Evolutionary conservation across 2,113 vertebrate genomes (phyloP).

Genomic region (Clarias batrachus): DNA sequence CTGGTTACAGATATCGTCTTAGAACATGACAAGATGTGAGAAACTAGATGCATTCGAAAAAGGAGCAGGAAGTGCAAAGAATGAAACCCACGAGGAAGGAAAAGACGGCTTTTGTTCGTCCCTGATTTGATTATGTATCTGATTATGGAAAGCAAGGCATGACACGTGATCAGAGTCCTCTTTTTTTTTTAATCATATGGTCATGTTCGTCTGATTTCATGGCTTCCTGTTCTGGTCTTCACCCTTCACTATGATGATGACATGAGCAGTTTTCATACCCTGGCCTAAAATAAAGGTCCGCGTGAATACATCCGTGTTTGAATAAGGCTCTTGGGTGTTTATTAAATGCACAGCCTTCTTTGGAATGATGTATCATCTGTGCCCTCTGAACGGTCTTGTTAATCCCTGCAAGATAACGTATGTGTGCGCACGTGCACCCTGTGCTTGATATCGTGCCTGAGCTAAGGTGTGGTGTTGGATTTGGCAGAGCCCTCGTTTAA

Average conservation of each 20-base stretch:
- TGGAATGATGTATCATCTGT: neutral
- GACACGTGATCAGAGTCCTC: neutral
- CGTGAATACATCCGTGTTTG: neutral
- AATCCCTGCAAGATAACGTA: constrained; percentile 1
- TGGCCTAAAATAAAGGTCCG: neutral
- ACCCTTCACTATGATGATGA: neutral
- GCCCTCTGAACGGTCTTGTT: neutral
- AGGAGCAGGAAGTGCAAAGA: neutral
- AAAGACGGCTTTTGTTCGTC: neutral
- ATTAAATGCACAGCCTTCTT: neutral
- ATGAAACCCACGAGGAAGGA: neutral
- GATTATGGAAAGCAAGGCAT: neutral
- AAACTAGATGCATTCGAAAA: neutral
- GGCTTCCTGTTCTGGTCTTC: neutral
- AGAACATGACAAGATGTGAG: neutral
- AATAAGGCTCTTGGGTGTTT: neutral
- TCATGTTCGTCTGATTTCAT: neutral
- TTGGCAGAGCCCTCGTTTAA: constrained; percentile 26
- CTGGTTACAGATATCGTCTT: neutral
- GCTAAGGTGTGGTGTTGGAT: constrained; percentile 50
- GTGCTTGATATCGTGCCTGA: constrained; percentile 3
- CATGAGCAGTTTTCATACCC: too few relatives aligned
- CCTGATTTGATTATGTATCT: neutral
- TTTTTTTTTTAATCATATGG: neutral
- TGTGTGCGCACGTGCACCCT: neutral